Evolutionary conservation across 2,113 vertebrate genomes (phyloP).

Genomic region (Pterocles burchelli): DNA sequence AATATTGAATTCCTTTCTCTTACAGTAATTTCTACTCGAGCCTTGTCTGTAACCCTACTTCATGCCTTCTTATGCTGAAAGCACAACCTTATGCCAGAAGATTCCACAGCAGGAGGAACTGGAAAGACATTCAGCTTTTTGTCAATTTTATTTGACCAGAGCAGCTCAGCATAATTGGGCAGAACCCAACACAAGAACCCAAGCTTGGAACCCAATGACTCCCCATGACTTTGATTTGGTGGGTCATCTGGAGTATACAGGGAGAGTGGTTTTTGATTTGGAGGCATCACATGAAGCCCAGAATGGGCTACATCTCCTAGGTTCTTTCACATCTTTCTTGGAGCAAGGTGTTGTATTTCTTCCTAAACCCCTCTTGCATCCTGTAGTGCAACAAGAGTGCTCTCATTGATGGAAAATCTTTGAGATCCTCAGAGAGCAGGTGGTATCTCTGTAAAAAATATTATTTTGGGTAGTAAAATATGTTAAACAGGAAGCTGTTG

Average conservation of each 20-base stretch:
- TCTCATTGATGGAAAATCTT: background rate
- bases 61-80: background rate
- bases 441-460: background rate
- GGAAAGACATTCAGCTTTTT: background rate
- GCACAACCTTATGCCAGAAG: background rate
- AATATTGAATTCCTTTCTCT: background rate
- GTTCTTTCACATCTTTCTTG: background rate
- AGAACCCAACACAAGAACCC: background rate
- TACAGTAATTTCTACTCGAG: background rate
- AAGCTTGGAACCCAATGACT: background rate
- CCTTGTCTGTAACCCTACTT: background rate
- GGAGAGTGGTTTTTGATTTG: background rate
- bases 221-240: background rate
- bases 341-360: background rate
- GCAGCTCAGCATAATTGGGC: background rate
- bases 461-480: background rate
- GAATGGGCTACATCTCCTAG: rapidly evolving
- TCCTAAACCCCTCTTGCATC: background rate
- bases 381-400: background rate
- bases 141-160: background rate
- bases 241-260: background rate
- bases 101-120: background rate
- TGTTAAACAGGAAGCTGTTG: background rate
- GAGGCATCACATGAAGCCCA: background rate
- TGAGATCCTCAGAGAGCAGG: background rate